phyloP scores from a whole-genome alignment of 92 coral and sea anemone species.

The Palythoa grandiflora region DNA sequence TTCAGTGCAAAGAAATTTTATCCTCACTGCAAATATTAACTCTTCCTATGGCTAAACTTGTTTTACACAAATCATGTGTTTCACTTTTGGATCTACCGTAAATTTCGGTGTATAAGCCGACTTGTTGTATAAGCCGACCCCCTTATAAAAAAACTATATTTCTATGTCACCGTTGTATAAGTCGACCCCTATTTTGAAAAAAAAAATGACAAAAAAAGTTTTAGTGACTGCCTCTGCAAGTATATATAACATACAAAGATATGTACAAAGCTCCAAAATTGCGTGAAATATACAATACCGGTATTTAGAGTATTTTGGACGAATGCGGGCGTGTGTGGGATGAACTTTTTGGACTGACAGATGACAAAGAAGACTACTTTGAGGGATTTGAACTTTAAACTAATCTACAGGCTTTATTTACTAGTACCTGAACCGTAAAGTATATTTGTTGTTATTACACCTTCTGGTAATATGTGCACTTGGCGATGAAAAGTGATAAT shows the following conservation, averaged over 20 bases:
- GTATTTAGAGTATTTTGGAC: not conserved
- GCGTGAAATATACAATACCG: not conserved
- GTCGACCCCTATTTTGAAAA: not conserved
- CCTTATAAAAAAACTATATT: too few relatives aligned
- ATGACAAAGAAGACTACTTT: too few relatives aligned
- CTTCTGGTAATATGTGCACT: too few relatives aligned
- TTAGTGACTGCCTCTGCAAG: not conserved
- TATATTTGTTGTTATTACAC: too few relatives aligned
- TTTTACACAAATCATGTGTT: too few relatives aligned
- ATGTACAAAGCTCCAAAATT: not conserved
- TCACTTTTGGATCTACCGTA: too few relatives aligned
- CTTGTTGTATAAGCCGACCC: not conserved
- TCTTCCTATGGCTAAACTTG: too few relatives aligned
- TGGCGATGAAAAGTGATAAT: too few relatives aligned
- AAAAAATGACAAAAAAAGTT: not conserved
- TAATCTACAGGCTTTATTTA: not conserved
- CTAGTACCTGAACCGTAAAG: too few relatives aligned
- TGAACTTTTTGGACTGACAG: not conserved
- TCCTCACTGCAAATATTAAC: too few relatives aligned
- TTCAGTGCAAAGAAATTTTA: too few relatives aligned
- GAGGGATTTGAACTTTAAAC: not conserved
- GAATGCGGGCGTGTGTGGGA: not conserved
- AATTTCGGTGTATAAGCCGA: too few relatives aligned
- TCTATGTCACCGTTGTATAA: not conserved
- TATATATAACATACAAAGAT: slow-evolving; percentile 3